A percentile compares a stretch with the other conserved stretches of the same genome.
Evolutionary conservation across 2,113 vertebrate species (phyloP).

Genomic region (Podarcis muralis): DNA sequence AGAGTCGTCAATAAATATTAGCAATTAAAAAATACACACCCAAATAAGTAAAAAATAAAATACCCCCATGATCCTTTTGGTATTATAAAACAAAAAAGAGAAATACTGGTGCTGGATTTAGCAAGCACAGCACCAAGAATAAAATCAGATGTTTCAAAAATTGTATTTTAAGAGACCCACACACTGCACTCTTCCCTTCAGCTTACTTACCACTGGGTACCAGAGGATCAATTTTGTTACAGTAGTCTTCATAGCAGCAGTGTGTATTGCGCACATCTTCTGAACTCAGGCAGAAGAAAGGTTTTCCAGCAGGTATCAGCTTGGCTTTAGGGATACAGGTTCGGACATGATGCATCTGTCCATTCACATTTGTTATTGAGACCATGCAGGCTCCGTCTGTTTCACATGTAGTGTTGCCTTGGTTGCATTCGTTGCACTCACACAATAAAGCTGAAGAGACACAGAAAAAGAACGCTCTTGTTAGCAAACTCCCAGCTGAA

Average conservation of each 20-base stretch:
- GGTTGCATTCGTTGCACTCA: slow-evolving; percentile 91
- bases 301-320: slow-evolving; percentile 89
- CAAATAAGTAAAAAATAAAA: background rate
- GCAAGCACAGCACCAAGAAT: background rate
- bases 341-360: slow-evolving; percentile 86
- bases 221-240: slow-evolving; percentile 92
- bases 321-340: slow-evolving; percentile 87
- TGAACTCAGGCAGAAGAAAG: slow-evolving; percentile 93
- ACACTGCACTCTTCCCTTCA: background rate
- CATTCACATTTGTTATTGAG: slow-evolving; percentile 86
- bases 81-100: background rate
- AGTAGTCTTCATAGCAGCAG: slow-evolving; percentile 96
- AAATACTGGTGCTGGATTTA: background rate
- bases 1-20: background rate
- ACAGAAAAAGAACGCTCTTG: background rate
- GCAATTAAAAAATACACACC: background rate
- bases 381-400: slow-evolving; percentile 97
- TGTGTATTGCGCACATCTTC: slow-evolving; percentile 92
- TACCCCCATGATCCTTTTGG: background rate
- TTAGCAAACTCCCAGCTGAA: background rate
- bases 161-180: background rate
- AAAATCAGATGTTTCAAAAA: background rate
- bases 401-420: slow-evolving; percentile 89
- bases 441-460: slow-evolving; percentile 84
- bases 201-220: slow-evolving; percentile 85